Evolutionary conservation across 92 coral and sea anemone genomes (phyloP).

Genomic region (Montipora capitata): DNA sequence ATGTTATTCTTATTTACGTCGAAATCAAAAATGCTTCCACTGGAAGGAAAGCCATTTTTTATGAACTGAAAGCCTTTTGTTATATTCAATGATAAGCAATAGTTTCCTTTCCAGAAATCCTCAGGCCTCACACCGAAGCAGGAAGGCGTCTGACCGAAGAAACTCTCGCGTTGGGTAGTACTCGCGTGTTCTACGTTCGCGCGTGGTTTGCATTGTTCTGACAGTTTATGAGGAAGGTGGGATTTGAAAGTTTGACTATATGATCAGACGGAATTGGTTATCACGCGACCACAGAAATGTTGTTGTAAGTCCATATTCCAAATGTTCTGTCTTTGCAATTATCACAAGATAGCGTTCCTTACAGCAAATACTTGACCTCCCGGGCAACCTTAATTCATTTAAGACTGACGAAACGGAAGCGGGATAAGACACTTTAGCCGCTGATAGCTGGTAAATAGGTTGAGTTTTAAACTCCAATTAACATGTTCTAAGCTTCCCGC

Average conservation of each 20-base stretch:
- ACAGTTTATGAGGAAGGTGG: neutral
- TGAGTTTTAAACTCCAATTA: constrained; percentile 8
- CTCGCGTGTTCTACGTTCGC: neutral
- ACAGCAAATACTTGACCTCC: constrained; percentile 46
- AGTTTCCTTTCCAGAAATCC: too few species aligned
- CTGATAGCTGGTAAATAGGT: constrained; percentile 26
- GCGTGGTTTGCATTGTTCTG: too few species aligned
- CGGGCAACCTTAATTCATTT: constrained; percentile 12
- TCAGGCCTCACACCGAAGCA: too few species aligned
- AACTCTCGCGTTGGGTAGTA: too few species aligned
- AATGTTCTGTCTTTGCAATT: constrained; percentile 12
- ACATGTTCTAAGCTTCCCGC: constrained; percentile 6
- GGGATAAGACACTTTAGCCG: neutral
- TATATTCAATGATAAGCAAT: too few species aligned
- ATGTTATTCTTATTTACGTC: too few species aligned
- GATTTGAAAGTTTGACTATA: constrained; percentile 21
- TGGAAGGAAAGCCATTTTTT: too few species aligned
- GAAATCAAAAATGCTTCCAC: too few species aligned
- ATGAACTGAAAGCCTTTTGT: too few species aligned
- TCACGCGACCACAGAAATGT: constrained; percentile 36
- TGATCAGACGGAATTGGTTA: constrained; percentile 2
- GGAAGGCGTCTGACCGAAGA: too few species aligned
- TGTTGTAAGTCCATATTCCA: neutral
- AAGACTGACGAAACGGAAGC: constrained; percentile 10
- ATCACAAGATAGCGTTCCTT: constrained; percentile 13